Conservation (phyloP, 2,797 vertebrate species). For the Onychomys arenicola region DNA sequence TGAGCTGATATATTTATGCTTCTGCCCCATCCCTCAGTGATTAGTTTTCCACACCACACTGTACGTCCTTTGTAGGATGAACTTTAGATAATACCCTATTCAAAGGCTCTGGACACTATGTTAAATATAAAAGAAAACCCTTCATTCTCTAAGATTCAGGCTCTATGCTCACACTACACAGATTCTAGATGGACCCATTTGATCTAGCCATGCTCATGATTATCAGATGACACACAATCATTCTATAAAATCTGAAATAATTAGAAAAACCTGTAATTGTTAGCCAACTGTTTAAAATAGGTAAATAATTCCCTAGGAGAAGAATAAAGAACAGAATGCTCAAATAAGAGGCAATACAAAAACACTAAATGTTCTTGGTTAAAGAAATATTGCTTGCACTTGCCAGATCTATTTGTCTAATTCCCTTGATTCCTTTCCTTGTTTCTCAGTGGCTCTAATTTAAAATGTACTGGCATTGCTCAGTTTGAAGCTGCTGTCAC, state of each 20-base stretch:
- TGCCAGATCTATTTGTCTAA: constrained; percentile 25
- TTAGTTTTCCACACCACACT: neutral
- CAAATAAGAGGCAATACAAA: constrained; percentile 32
- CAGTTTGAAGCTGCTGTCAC: constrained; percentile 45
- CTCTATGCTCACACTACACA: neutral
- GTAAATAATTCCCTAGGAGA: neutral
- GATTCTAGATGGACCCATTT: neutral
- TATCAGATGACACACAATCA: neutral
- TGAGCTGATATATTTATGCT: neutral
- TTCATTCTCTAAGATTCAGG: neutral
- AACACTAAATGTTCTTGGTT: constrained; percentile 28
- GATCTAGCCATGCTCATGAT: neutral
- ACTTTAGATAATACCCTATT: neutral
- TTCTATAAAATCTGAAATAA: neutral
- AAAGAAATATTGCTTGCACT: constrained; percentile 61
- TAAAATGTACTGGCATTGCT: constrained; percentile 57
- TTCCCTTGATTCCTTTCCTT: constrained; percentile 19
- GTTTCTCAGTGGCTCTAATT: constrained; percentile 53
- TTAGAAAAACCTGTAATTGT: neutral
- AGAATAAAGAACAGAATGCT: neutral
- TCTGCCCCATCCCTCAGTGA: neutral
- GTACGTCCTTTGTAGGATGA: neutral
- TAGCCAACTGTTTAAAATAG: neutral
- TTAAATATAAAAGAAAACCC: neutral
- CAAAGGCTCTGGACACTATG: neutral